Conservation (phyloP, 2,113 vertebrate species). For the Catagonus wagneri region DNA sequence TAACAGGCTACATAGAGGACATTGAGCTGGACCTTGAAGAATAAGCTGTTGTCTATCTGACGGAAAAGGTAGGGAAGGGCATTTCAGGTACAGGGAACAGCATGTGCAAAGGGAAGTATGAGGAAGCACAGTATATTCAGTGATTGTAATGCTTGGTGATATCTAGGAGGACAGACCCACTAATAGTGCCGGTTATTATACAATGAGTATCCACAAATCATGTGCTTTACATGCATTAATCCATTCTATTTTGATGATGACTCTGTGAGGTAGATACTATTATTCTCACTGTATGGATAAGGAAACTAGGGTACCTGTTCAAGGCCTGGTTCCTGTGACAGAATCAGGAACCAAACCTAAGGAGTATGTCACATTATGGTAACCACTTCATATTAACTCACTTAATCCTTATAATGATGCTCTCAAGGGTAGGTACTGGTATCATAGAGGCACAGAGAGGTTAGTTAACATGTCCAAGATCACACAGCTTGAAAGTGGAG, state of each 20-base stretch:
- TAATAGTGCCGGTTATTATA: neutral
- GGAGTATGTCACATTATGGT: neutral
- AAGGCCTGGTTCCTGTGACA: neutral
- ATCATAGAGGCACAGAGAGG: neutral
- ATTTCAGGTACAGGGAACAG: neutral
- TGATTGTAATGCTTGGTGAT: neutral
- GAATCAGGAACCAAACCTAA: neutral
- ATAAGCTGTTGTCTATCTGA: neutral
- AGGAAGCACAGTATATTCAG: neutral
- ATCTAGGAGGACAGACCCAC: neutral
- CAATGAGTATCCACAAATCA: too few species aligned
- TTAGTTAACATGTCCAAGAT: neutral
- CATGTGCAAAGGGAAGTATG: neutral
- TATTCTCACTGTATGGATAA: neutral
- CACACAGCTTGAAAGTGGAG: neutral
- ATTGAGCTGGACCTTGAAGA: neutral
- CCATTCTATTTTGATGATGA: neutral
- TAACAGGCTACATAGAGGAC: neutral
- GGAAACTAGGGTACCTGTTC: neutral
- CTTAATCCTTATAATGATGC: neutral
- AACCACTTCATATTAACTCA: neutral
- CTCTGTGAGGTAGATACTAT: neutral
- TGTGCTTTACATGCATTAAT: neutral
- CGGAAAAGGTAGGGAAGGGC: neutral
- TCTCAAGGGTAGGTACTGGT: neutral